Evolutionary conservation across 2,113 vertebrate genomes (phyloP).

Genomic region (Oreochromis spilurus): DNA sequence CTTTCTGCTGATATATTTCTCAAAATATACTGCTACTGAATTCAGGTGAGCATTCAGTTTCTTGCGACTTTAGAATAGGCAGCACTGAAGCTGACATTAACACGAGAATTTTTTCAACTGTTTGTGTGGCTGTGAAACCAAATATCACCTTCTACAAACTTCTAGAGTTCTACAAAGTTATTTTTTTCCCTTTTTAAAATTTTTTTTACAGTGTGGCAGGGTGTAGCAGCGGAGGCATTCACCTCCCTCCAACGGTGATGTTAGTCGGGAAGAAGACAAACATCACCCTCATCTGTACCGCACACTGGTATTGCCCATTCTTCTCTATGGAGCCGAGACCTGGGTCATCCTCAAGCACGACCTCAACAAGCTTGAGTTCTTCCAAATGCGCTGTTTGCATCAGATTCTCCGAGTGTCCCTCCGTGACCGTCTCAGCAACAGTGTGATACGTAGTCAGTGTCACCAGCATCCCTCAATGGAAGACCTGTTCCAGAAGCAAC

Average conservation of each 20-base stretch:
- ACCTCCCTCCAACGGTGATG: neutral
- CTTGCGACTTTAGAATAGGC: rapidly evolving
- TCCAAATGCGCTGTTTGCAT: neutral
- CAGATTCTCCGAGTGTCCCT: neutral
- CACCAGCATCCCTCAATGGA: neutral
- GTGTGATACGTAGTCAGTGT: neutral
- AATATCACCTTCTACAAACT: neutral
- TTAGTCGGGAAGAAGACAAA: neutral
- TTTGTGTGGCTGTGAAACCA: neutral
- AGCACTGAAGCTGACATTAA: neutral
- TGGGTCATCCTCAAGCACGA: neutral
- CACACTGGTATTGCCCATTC: neutral
- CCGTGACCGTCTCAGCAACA: rapidly evolving
- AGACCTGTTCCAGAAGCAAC: neutral
- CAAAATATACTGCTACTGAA: neutral
- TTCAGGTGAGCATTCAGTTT: neutral
- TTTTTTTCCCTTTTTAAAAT: neutral
- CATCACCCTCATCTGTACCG: neutral
- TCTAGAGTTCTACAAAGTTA: no score
- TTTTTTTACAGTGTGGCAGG: neutral
- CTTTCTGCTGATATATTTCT: neutral
- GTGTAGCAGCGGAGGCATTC: neutral
- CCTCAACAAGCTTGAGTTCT: neutral
- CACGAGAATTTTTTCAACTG: no score
- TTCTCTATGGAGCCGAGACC: rapidly evolving